phyloP scores from a whole-genome alignment of 2,113 vertebrate species.

The Triplophysa tibetana region DNA sequence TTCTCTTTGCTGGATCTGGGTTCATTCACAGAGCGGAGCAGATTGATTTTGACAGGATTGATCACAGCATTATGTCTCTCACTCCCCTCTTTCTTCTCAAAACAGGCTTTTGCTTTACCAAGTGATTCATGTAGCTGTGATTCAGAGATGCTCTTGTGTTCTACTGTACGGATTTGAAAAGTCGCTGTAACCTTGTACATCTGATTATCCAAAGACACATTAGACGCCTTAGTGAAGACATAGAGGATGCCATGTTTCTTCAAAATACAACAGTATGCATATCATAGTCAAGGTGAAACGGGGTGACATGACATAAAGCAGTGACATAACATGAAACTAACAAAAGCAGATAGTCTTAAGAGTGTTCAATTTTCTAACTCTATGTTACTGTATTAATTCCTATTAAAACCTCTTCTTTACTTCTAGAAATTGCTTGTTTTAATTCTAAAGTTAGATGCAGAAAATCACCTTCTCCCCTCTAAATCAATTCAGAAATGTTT shows the following conservation, averaged over 20 bases:
- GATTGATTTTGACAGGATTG: slow-evolving; percentile 51
- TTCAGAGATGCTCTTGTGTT: neutral
- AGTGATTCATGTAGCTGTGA: neutral
- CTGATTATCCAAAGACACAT: slow-evolving; percentile 17
- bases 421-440: neutral
- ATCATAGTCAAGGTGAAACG: neutral
- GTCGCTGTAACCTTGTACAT: neutral
- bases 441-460: neutral
- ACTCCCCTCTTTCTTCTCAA: neutral
- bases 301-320: neutral
- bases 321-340: neutral
- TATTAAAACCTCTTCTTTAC: neutral
- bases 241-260: neutral
- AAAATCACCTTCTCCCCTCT: neutral
- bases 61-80: slow-evolving; percentile 19
- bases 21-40: slow-evolving; percentile 12
- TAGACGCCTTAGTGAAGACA: neutral
- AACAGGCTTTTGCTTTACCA: neutral
- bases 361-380: neutral
- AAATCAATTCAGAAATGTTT: slow-evolving; percentile 2
- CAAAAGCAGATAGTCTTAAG: neutral
- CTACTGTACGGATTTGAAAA: neutral
- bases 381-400: neutral
- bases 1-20: slow-evolving; percentile 33
- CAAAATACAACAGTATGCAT: neutral